These are phyloP conservation scores for Onychomys leucogaster DNA, from an alignment of 2,797 vertebrate genomes.

Conservation along the genomic window DNA sequence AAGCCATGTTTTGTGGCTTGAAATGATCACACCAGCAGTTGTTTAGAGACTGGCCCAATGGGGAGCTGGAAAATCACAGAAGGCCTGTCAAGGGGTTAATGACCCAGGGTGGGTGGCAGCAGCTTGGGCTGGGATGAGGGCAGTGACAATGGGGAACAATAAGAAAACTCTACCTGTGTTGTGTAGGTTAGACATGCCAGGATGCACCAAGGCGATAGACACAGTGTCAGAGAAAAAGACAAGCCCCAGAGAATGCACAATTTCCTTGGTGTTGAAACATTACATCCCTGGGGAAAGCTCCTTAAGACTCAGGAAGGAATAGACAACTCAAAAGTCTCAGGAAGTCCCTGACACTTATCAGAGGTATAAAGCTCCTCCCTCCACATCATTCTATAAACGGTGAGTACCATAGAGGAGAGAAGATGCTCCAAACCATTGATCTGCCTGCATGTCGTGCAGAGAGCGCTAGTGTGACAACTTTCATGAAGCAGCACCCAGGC, in stretches of 20 bases:
- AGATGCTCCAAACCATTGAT: neutral
- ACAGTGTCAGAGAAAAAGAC: neutral
- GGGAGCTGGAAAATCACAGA: neutral
- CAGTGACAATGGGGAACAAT: no score
- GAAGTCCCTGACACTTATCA: neutral
- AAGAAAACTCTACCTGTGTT: fast-evolving
- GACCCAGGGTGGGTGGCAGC: neutral
- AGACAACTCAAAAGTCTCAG: neutral
- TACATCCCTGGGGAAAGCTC: neutral
- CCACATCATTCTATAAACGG: neutral
- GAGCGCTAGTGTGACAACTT: neutral
- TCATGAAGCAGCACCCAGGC: neutral
- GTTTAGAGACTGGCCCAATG: no score
- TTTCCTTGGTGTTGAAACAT: neutral
- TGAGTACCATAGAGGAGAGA: neutral
- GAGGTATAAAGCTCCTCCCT: neutral
- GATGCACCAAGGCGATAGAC: neutral
- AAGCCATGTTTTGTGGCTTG: neutral
- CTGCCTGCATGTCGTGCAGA: neutral
- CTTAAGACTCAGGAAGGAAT: neutral
- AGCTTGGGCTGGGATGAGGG: neutral
- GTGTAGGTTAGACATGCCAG: no score
- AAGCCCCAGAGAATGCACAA: neutral
- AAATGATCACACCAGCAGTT: neutral
- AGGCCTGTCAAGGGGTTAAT: neutral